Evolutionary conservation across 1,140 invertebrate genomes (phyloP), one percentile per base, ranked within the genome.

Genomic region (Nylanderia fulva): DNA sequence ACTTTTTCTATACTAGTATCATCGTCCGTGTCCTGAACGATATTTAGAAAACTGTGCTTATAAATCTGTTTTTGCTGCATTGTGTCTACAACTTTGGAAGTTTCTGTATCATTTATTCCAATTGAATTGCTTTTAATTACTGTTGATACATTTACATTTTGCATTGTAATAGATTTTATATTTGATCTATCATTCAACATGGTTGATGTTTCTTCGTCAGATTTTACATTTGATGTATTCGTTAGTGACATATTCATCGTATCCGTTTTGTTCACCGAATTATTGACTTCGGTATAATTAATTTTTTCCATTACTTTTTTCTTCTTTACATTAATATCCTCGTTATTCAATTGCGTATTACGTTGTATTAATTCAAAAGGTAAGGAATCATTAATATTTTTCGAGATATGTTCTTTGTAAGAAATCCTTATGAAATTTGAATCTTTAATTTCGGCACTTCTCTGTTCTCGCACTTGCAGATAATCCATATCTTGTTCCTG

Each of bases 401-500:
- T 27, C 6, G 24, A 54, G 8, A 2, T n/a, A 5, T 36, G 13
- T 52, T 45, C 69, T 56, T 11, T 24, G 7, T 66, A n/a, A 24
- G 69, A 80, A 82, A 36, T 36, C 52, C 27, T 64, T 21, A 15
- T 36, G 6, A 29, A 18, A 54, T 61, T n/a, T 18, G 18, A 8
- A 63, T 42, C 6, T 27, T 39, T 15, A 72, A 8, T 11, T 58
- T 39, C 36, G 13, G 61, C 45, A 56, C 90, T 94, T 36, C 92
- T 91, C 54, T 92, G 91, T 33, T 93, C 82, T 13, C 91, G 88
- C 68, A 92, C 48, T 33, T 91, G 86, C 18, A 77, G 71, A 71
- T 82, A 90, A 77, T 89, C 86, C 45, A 77, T 72, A 42, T 33
- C 60, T 27, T 86, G 84, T 42, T 90, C 89, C 6, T 86, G 84